Evolutionary conservation across 2,113 vertebrate genomes (phyloP).

Genomic region (Nothocercus julius): DNA sequence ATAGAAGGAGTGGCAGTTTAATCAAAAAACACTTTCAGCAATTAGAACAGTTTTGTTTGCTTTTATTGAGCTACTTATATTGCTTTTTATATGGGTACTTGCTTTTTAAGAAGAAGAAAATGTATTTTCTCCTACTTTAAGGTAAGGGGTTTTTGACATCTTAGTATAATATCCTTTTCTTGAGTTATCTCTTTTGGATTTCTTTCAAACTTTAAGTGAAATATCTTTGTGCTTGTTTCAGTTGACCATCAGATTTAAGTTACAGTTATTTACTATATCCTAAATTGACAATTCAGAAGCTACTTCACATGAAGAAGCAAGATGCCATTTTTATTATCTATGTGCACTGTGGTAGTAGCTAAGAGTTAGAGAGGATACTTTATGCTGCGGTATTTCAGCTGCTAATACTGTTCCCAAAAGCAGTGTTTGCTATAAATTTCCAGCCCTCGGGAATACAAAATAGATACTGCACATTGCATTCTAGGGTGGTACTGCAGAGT

Average conservation of each 20-base stretch:
- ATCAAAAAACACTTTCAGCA: background rate
- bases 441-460: slow-evolving; percentile 59
- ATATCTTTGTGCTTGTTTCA: background rate
- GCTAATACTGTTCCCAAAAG: slow-evolving; percentile 69
- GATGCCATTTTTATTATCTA: slow-evolving; percentile 75
- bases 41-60: background rate
- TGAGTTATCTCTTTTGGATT: background rate
- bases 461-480: slow-evolving; percentile 63
- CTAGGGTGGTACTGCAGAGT: slow-evolving; percentile 64
- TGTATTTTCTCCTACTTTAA: background rate
- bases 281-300: slow-evolving; percentile 65
- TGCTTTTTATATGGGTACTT: background rate
- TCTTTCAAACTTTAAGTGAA: background rate
- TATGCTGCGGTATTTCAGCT: slow-evolving; percentile 74
- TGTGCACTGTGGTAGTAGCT: slow-evolving; percentile 56
- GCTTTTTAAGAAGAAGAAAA: background rate
- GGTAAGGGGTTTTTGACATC: background rate
- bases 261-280: slow-evolving; percentile 46
- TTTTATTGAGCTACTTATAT: background rate
- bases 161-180: background rate
- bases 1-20: background rate
- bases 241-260: slow-evolving; percentile 44
- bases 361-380: slow-evolving; percentile 71
- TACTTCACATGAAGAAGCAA: slow-evolving; percentile 62
- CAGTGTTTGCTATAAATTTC: slow-evolving; percentile 74